Conservation (phyloP, 2,113 vertebrate species). For the Emydocephalus ijimae region DNA sequence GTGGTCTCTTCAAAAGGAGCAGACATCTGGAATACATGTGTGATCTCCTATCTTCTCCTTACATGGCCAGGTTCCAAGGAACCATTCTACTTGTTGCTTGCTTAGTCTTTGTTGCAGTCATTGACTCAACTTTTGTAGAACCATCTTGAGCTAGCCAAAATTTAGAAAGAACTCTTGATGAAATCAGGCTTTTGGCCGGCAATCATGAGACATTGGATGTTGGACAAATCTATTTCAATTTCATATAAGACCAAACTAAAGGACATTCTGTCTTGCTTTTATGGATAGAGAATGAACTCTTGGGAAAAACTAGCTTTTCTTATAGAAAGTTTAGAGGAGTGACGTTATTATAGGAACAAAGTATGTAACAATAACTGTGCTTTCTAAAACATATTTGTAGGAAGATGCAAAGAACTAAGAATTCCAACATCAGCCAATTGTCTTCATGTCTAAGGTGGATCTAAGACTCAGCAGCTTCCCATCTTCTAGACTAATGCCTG, state of each 20-base stretch:
- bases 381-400: neutral
- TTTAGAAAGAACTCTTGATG: neutral
- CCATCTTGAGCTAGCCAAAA: neutral
- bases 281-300: neutral
- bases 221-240: neutral
- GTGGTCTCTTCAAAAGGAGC: neutral
- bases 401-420: neutral
- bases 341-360: neutral
- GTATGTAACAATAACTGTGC: neutral
- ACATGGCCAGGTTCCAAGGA: neutral
- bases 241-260: neutral
- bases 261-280: neutral
- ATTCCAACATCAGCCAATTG: too few relatives aligned
- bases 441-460: too few relatives aligned
- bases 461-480: too few relatives aligned
- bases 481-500: too few relatives aligned
- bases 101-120: neutral
- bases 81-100: neutral
- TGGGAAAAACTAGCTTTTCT: neutral
- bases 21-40: neutral
- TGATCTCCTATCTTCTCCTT: neutral
- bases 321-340: neutral
- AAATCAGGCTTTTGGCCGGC: neutral
- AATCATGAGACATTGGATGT: neutral
- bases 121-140: neutral